phyloP scores from a whole-genome alignment of 2,113 vertebrate species.

The Rostratula benghalensis region DNA sequence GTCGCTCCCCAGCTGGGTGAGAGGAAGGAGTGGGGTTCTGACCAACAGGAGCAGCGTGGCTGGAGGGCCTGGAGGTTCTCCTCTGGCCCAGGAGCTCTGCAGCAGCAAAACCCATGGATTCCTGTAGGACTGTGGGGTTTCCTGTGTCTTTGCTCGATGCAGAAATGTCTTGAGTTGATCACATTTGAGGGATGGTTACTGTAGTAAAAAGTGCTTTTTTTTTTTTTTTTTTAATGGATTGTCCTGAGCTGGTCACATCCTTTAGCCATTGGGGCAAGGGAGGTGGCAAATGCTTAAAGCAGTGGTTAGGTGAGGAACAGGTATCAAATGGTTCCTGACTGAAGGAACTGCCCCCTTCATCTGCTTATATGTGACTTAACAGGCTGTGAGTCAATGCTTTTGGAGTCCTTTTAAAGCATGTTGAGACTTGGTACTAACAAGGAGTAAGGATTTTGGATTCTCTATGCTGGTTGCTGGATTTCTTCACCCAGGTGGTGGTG shows the following conservation, averaged over 20 bases:
- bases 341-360: rapidly evolving
- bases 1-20: rapidly evolving
- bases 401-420: background rate
- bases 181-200: background rate
- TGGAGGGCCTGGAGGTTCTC: background rate
- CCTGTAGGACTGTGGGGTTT: background rate
- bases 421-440: background rate
- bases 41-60: background rate
- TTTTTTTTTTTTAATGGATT: background rate
- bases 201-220: background rate
- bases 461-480: background rate
- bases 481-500: background rate
- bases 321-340: background rate
- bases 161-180: background rate
- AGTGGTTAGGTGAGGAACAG: background rate
- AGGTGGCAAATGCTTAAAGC: background rate
- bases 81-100: background rate
- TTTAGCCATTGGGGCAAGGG: background rate
- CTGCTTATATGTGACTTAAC: background rate
- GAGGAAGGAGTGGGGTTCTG: background rate
- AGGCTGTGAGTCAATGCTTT: background rate
- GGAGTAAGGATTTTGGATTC: background rate
- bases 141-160: background rate
- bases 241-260: rapidly evolving
- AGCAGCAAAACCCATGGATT: background rate